These are phyloP conservation scores for Parauchenoglanis ngamensis DNA, from an alignment of 2,797 vertebrate species.

Conservation along the genomic window DNA sequence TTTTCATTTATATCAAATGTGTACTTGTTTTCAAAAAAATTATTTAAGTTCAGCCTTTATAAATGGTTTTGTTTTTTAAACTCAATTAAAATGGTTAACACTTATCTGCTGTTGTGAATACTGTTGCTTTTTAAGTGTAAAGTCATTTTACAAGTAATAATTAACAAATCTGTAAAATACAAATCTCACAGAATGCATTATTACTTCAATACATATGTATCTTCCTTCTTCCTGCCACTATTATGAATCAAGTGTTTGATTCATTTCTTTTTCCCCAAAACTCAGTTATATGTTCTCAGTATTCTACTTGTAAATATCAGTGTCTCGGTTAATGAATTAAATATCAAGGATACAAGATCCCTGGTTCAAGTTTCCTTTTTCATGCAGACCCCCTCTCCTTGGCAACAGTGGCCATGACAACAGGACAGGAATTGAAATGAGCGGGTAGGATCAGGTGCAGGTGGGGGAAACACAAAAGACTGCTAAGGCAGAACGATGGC, in stretches of 20 bases:
- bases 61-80: neutral
- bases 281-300: neutral
- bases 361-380: conserved; percentile 74
- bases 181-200: neutral
- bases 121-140: neutral
- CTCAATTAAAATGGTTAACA: neutral
- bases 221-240: neutral
- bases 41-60: neutral
- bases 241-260: neutral
- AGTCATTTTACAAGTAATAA: neutral
- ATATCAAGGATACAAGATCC: conserved; percentile 73
- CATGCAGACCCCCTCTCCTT: conserved; percentile 64
- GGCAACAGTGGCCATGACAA: conserved; percentile 78
- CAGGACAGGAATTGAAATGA: conserved; percentile 67
- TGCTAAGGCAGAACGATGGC: neutral
- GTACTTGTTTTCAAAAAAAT: neutral
- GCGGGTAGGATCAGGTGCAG: conserved; percentile 52
- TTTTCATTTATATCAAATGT: neutral
- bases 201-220: no score
- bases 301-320: conserved; percentile 47
- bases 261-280: neutral
- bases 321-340: conserved; percentile 75
- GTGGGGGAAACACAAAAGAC: conserved; percentile 56
- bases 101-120: neutral
- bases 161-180: conserved; percentile 27